Evolutionary conservation across 2,888 invertebrate species (phyloP), one percentile per base, ranked within the genome.

Genomic region (Yponomeuta plumbellus): DNA sequence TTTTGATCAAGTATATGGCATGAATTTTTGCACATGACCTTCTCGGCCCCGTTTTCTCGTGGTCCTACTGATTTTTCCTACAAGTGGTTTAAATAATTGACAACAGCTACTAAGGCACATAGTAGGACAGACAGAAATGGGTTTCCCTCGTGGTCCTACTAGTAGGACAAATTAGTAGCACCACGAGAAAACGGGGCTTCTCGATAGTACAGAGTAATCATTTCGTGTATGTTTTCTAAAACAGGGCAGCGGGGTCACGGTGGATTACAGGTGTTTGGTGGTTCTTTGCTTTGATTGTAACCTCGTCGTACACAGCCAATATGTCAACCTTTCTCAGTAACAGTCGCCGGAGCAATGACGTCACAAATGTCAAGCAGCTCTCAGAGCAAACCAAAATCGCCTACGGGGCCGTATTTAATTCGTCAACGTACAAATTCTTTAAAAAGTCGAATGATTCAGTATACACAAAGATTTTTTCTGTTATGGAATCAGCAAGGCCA

Each of bases 241-340:
- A 10, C 71, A 97, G 98, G 81, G 97, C 98, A 6, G 94, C 96
- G 52, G 97, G 97, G 0, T 98, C 98, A 0, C 92, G 98, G 63
- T 94, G 97, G 91, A 95, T 97, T 0, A 95, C 96, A 0, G 96
- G 96, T 8, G 95, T 96, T 93, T 96, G 96, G 97, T 97, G 97
- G 97, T 97, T 97, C 84, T 97, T 97, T 82, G 96, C 97, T 0
- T 90, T 98, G 66, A 97, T 97, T 80, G 95, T 98, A 92, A 95
- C 97, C 26, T 96, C 97, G 8, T 97, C 97, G 0, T 91, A 91
- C 67, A 91, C 89, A 0, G 91, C 91, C 66, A 97, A 97, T 83
- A 96, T 97, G 74, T 96, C 97, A 11, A 96, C 97, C 17, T 97
- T 97, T 79, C 91, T 97, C 23, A 96, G 96, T 67, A 95, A 95